Conservation (phyloP, 2,113 vertebrate genomes). For the Cyanoderma ruficeps region DNA sequence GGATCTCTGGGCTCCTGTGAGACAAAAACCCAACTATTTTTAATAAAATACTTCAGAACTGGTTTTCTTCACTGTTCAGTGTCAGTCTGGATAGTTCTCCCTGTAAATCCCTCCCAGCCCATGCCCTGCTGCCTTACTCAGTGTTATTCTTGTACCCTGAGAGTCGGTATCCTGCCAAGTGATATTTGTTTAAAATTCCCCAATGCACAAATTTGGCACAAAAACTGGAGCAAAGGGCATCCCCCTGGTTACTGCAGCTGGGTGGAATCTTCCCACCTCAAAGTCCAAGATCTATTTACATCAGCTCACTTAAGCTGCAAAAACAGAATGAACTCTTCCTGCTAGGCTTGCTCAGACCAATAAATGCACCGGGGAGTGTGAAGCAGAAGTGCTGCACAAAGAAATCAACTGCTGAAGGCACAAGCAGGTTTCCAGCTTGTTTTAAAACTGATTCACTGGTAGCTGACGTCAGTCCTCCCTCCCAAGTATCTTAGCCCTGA, state of each 20-base stretch:
- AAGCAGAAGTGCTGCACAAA: not conserved
- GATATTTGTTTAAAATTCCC: conserved; percentile 51
- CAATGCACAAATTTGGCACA: conserved; percentile 42
- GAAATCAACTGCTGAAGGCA: not conserved
- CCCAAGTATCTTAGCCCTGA: not conserved
- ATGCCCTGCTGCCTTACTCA: not conserved
- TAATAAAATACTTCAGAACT: not conserved
- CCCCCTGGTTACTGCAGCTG: conserved; percentile 49
- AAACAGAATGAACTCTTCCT: conserved; percentile 16
- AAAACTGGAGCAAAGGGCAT: conserved; percentile 56
- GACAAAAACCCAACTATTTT: not conserved
- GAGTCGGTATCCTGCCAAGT: not conserved
- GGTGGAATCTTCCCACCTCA: conserved; percentile 65
- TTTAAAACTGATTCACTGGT: conserved; percentile 28
- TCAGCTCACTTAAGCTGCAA: conserved; percentile 7
- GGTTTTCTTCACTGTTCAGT: not conserved
- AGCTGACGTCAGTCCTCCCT: conserved; percentile 6
- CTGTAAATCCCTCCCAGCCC: not conserved
- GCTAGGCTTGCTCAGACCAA: not conserved
- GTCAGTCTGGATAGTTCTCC: not conserved
- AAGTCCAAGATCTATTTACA: conserved; percentile 55
- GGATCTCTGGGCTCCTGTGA: not conserved
- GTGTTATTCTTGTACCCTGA: conserved; percentile 12
- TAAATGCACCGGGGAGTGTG: fast-evolving
- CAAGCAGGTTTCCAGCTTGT: conserved; percentile 6